Evolutionary conservation across 2,888 invertebrate species (phyloP), one percentile per base, ranked within the genome.

Genomic region (Lamellibrachia satsuma): DNA sequence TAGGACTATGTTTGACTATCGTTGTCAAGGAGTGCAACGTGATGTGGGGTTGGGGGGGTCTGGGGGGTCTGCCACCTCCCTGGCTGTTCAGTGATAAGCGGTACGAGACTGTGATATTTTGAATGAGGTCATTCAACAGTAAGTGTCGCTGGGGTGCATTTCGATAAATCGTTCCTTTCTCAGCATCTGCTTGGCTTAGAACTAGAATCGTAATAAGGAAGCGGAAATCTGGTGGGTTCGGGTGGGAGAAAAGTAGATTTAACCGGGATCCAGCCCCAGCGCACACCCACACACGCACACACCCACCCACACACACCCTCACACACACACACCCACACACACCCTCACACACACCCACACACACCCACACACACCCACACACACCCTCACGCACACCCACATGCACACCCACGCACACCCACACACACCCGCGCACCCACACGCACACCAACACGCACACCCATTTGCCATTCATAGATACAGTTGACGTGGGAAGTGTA

Each of bases 91-190:
- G 75, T 22, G 75, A 75, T 75, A 75, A 22, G 75, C 75, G 22
- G 22, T n/a, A 75, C 75, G 75, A 75, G 75, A 75, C 75, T 75
- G 75, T 75, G 75, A 75, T 75, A 75, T 22, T 75, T 75, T 75
- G 75, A 75, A 75, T n/a, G 75, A 75, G 75, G 75, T 22, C 75
- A 22, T 75, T 75, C 3, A 75, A 15, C 15, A 11, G 1, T 11
- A 1, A 6, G 75, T 75, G 75, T 22, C n/a, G 75, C n/a, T 15
- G 75, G 75, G 75, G 75, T 75, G 75, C 75, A 75, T 75, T n/a
- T 75, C 75, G 75, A 15, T 75, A 75, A 75, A 75, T 75, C 75
- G 22, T n/a, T n/a, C 75, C n/a, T 75, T 75, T 75, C 75, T 75
- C 22, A n/a, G 75, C 3, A 4, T 39, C 75, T 22, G 15, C n/a